Evolutionary conservation across 1,140 invertebrate species (phyloP), one percentile per base, ranked within the genome.

Genomic region (Drosophila subobscura): DNA sequence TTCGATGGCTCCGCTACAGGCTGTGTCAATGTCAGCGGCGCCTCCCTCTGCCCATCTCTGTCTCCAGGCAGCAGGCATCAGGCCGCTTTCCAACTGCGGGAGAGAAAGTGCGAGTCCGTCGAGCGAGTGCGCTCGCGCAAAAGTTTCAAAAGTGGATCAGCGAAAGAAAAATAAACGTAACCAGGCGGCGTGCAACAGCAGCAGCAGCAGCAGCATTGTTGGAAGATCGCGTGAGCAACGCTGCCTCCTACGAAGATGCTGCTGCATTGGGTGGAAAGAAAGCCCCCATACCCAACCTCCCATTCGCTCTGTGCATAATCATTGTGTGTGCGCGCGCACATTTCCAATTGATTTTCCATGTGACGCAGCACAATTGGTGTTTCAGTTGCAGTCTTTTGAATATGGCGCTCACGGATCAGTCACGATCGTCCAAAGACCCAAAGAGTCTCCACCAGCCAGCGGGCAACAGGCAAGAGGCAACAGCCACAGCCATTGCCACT

Each of bases 101-200:
- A 88, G 81, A 88, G 71, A 75, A 75, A 75, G 72, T 74, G 73
- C 41, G 57, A 22, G 40, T 14, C 27, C 25, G 10, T 29, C 33
- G 49, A 22, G 63, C 25, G 33, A 68, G 63, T 67, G 65, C 63
- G 64, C 66, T 64, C 78, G 72, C 59, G 72, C 75, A 56, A 86
- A 88, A 86, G 81, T 81, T 79, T 86, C 81, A 86, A 85, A 85
- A 85, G 81, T 85, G 81, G 81, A 85, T 85, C 81, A 85, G 81
- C 81, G 66, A 74, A 85, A 72, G 75, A 72, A 79, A 80, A 80
- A 86, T 81, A 85, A 86, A 85, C 81, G 81, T 85, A 85, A 86
- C 81, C 81, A 81, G 71, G 78, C 83, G 76, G 83, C 77, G 70
- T 81, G 77, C 72, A 50, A 60, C 68, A 37, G 27, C 27, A 29